Evolutionary conservation across 2,113 vertebrate species (phyloP), one percentile per base, ranked within the genome.

Genomic region (Oriolus oriolus): DNA sequence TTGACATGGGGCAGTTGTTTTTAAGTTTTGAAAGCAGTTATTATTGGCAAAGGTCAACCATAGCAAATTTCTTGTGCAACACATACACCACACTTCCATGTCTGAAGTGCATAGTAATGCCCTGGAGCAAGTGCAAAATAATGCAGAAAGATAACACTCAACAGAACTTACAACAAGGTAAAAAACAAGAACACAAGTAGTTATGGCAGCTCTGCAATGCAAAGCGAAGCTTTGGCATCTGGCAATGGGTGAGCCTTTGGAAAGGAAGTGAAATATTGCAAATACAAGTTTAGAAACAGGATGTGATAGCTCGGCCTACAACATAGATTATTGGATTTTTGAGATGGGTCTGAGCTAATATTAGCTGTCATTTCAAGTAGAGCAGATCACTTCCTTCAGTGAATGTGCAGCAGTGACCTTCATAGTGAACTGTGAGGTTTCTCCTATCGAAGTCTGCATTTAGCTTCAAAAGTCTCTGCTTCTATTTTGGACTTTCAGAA

Each of bases 401-500:
- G 35, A 94, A 71, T 82, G n/a, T 30, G 37, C 16, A 91, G 49
- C 31, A 71, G 26, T 85, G 82, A 96, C 95, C 90, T 95, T 87
- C 87, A 84, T 26, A 87, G 49, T 7, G 6, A 91, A 77, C 65
- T 30, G 19, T 81, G 74, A 90, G 19, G 28, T 91, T 96, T 95
- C 53, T 87, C 45, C 57, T 85, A 23, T 83, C 0, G 0, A 52
- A 69, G n/a, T 31, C 41, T 79, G 24, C 24, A 41, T 87, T 85
- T 87, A 82, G 22, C 28, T 90, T 87, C 61, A 85, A 37, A 87
- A 79, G 53, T 64, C 68, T 61, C 39, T 89, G 65, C 33, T 89
- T 85, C 81, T 93, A 76, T 89, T 95, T 93, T 83, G 52, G 82
- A n/a, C 22, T 82, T 87, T 41, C 13, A 69, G 53, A 65, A 79